These are phyloP conservation scores for Apostichopus leukothele DNA, from an alignment of 53 echinoderm and acorn worm genomes.

Conservation along the genomic window DNA sequence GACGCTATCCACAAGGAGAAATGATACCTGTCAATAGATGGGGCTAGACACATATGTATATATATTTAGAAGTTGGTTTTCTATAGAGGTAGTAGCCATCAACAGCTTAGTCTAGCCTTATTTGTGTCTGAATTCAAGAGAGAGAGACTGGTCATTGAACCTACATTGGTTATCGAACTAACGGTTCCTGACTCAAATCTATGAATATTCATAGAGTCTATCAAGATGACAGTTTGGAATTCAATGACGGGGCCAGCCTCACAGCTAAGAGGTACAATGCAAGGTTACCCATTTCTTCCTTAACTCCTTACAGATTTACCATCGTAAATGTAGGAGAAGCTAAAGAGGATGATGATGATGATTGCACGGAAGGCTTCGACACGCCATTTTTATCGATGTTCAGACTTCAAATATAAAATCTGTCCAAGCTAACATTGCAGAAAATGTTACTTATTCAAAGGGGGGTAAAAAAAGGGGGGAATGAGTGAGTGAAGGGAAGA, in stretches of 20 bases:
- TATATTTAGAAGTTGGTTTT: neutral
- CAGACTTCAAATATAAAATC: neutral
- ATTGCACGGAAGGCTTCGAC: neutral
- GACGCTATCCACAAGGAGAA: too few species aligned
- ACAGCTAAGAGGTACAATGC: constrained; percentile 37
- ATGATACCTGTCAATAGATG: neutral
- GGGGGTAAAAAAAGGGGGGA: too few species aligned
- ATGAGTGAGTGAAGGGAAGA: too few species aligned
- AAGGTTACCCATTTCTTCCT: neutral
- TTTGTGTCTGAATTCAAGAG: neutral
- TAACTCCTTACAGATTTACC: constrained; percentile 10
- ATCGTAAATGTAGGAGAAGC: neutral
- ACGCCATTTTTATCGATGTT: constrained; percentile 1
- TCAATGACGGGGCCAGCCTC: constrained; percentile 52
- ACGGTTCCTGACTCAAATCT: constrained; percentile 45
- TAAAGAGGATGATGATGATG: neutral
- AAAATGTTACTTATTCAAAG: too few species aligned
- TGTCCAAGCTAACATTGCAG: neutral
- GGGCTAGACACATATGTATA: neutral
- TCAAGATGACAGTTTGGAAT: constrained; percentile 45
- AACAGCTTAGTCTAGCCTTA: neutral
- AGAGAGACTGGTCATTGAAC: constrained; percentile 38
- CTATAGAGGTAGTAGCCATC: neutral
- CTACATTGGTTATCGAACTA: constrained; percentile 45
- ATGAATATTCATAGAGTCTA: constrained; percentile 43